Evolutionary conservation across 2,888 invertebrate genomes (phyloP).

Genomic region (Sepiola atlantica): DNA sequence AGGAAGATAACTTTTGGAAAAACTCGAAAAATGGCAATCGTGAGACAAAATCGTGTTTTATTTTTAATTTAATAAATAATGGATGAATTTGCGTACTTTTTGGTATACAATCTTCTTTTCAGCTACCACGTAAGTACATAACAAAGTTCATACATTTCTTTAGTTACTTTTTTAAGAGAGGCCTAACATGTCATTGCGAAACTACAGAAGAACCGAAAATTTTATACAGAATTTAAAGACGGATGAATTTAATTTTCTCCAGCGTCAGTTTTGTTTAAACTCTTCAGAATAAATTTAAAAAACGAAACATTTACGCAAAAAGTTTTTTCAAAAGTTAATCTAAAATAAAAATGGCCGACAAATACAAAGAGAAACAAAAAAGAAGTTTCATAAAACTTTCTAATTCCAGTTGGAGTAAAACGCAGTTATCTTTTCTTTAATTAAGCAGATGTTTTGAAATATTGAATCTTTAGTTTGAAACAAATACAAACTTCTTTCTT

Average conservation of each 20-base stretch:
- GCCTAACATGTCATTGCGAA: too few relatives aligned
- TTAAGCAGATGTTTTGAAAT: background rate
- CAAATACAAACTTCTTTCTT: background rate
- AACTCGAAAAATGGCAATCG: too few relatives aligned
- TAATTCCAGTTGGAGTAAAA: background rate
- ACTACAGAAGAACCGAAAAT: too few relatives aligned
- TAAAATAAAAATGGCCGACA: background rate
- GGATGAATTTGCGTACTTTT: too few relatives aligned
- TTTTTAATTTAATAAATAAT: too few relatives aligned
- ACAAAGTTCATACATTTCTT: too few relatives aligned
- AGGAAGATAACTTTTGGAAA: too few relatives aligned
- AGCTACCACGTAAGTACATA: too few relatives aligned
- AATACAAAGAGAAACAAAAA: background rate
- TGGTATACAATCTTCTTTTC: too few relatives aligned
- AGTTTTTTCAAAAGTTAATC: background rate
- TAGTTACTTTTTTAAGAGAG: too few relatives aligned
- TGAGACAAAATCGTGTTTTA: too few relatives aligned
- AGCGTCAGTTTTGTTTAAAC: background rate
- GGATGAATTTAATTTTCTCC: background rate
- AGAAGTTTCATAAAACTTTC: background rate
- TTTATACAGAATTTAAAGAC: background rate
- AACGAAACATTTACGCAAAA: background rate
- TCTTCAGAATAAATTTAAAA: background rate
- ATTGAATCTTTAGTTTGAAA: background rate
- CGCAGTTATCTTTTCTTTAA: background rate